Evolutionary conservation across 2,797 vertebrate genomes (phyloP), one percentile per base, ranked within the genome.

Genomic region (Pachyuromys duprasi): DNA sequence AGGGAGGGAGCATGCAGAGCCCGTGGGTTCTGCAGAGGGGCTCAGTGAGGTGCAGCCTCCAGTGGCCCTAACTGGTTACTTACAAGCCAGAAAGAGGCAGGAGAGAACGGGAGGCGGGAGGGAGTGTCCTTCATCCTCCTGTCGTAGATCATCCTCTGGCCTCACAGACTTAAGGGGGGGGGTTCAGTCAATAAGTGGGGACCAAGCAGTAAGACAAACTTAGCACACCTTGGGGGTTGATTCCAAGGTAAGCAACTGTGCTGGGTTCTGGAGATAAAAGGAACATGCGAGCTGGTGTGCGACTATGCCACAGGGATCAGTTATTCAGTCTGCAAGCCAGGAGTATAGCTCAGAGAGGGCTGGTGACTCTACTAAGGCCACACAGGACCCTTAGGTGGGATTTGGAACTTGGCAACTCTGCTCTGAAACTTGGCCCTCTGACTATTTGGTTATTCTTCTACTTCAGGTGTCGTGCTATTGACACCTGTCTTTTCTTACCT

Each of bases 381-480:
- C 69, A 18, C 33, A 18, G 74, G 49, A 49, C 24, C 76, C 83
- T 1, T 26, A 7, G 11, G 13, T 1, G 15, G 55, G 45, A 45
- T 31, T 70, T n/a, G 81, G 82, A 72, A 22, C 5, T 0, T 31
- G 57, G 69, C 12, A 63, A 20, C 81, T 83, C 87, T 49, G 22
- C 49, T 69, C 31, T 84, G 45, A 87, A n/a, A 67, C 14, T 45
- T 70, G 62, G 63, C 72, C 79, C 60, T 86, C 42, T 75, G 42
- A 62, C 26, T 4, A 2, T 53, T 63, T 45, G 26, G 18, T 15
- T 15, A 2, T 33, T n/a, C 72, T 74, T 5, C 33, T 9, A 0
- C 11, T 81, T 3, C n/a, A n/a, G n/a, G n/a, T n/a, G n/a, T n/a
- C n/a, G 1, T 36, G 70, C 67, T 2, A 0, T 2, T 3, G 14